phyloP scores from a whole-genome alignment of 2,888 invertebrate genomes.

The Drosophila percnosoma region DNA sequence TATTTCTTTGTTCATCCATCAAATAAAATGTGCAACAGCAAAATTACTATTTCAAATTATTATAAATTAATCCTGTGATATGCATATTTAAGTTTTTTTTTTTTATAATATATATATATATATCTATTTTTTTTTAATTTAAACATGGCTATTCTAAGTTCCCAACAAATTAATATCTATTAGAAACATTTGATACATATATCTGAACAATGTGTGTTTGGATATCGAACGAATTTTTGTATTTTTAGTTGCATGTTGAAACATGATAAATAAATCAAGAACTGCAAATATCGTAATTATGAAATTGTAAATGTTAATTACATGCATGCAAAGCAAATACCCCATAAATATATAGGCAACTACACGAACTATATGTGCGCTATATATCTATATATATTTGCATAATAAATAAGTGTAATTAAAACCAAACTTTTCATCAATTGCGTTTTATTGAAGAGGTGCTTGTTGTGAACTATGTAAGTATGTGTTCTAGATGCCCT shows the following conservation, averaged over 20 bases:
- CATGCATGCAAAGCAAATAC: constrained; percentile 57
- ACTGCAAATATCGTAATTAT: constrained; percentile 31
- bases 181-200: constrained; percentile 17
- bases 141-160: constrained; percentile 18
- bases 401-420: constrained; percentile 56
- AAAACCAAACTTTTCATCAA: neutral
- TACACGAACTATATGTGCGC: constrained; percentile 14
- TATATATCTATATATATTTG: constrained; percentile 34
- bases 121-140: neutral
- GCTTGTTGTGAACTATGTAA: neutral
- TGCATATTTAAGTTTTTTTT: constrained; percentile 62
- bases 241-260: constrained; percentile 21
- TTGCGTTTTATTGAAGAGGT: neutral
- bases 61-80: constrained; percentile 68
- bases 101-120: neutral
- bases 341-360: constrained; percentile 34
- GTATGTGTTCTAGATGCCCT: neutral
- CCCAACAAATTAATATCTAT: constrained; percentile 20
- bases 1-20: neutral
- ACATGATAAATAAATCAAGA: constrained; percentile 12
- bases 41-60: constrained; percentile 25
- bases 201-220: constrained; percentile 12
- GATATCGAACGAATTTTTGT: constrained; percentile 55
- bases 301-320: constrained; percentile 23
- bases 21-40: constrained; percentile 6